Conservation (phyloP, 1,140 invertebrate species). For the Chironomus tepperi region DNA sequence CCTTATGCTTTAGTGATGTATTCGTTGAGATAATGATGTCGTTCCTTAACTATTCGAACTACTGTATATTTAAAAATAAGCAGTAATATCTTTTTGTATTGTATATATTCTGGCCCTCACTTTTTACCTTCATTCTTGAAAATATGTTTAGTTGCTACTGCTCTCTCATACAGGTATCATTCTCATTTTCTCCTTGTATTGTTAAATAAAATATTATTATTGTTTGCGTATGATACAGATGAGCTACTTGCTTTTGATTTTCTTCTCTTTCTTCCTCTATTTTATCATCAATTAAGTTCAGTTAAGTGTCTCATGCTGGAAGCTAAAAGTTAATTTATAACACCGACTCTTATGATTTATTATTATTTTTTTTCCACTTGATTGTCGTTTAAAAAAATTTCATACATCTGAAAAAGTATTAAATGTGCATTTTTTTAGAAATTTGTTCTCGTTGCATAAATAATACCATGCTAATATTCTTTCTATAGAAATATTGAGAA, state of each 20-base stretch:
- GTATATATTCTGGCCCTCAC: not conserved
- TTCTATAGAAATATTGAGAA: too few species aligned
- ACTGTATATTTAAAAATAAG: slow-evolving; percentile 9
- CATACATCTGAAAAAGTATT: too few species aligned
- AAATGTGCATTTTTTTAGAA: too few species aligned
- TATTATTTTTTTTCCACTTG: too few species aligned
- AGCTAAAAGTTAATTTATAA: too few species aligned
- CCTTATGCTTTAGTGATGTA: slow-evolving; percentile 7
- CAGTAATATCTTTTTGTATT: too few species aligned
- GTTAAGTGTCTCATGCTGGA: too few species aligned
- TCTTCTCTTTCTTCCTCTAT: not conserved
- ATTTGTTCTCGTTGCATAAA: too few species aligned
- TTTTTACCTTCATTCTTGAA: not conserved
- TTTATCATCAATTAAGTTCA: too few species aligned
- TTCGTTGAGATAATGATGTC: slow-evolving; percentile 21
- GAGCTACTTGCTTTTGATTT: not conserved
- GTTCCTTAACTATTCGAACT: slow-evolving; percentile 23
- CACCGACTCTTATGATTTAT: too few species aligned
- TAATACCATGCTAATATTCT: too few species aligned
- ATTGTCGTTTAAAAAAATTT: too few species aligned
- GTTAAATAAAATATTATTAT: not conserved
- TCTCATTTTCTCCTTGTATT: not conserved
- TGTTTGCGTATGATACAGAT: not conserved
- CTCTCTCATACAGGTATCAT: not conserved
- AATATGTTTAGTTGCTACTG: not conserved